These are phyloP conservation scores for Drosophila antonietae DNA, from an alignment of 2,888 invertebrate species.

Conservation along the genomic window DNA sequence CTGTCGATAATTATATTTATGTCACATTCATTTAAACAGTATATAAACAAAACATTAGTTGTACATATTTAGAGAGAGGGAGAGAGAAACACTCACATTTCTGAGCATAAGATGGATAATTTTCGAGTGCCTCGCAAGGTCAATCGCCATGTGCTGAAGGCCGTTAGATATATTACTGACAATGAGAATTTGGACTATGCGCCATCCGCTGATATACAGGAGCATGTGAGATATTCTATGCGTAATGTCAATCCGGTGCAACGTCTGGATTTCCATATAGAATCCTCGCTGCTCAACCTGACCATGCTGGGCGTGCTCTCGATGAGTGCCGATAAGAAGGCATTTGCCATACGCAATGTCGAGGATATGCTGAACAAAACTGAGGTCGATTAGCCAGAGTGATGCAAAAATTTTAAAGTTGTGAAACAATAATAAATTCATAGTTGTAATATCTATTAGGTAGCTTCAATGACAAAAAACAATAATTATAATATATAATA, in stretches of 20 bases:
- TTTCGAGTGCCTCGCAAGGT: constrained; percentile 71
- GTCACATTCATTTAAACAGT: neutral
- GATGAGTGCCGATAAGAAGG: neutral
- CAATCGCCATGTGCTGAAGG: constrained; percentile 76
- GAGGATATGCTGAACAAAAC: neutral
- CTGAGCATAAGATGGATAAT: constrained; percentile 56
- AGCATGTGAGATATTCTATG: constrained; percentile 60
- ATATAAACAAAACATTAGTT: neutral
- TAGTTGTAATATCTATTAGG: neutral
- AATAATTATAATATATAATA: neutral
- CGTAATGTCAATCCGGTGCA: constrained; percentile 60
- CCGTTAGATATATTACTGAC: constrained; percentile 46
- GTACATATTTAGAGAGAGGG: neutral
- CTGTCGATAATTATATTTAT: neutral
- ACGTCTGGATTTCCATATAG: constrained; percentile 44
- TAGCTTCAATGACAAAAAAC: too few species aligned
- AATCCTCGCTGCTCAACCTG: constrained; percentile 55
- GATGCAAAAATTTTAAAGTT: neutral
- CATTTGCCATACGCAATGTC: constrained; percentile 11
- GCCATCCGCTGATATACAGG: constrained; percentile 29
- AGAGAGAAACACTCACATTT: neutral
- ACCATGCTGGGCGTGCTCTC: constrained; percentile 13
- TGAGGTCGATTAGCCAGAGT: neutral
- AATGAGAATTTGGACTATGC: constrained; percentile 30
- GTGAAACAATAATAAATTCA: neutral